A percentile compares a stretch with the other conserved stretches of the same genome.
Conservation (phyloP, 64 coral and sea anemone genomes). For the Cladopsammia gracilis region DNA sequence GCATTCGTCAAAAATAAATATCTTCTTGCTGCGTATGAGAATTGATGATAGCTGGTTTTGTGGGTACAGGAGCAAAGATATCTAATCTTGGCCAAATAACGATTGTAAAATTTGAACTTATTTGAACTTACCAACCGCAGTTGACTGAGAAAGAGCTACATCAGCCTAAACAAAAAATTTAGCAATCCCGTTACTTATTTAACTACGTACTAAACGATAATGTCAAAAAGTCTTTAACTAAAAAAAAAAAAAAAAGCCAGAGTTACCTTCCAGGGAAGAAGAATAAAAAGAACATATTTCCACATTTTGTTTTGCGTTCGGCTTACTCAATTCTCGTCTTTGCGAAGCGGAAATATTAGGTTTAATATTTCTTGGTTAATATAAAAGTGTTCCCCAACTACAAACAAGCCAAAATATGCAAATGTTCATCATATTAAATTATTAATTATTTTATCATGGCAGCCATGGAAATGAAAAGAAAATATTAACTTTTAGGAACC, state of each 20-base stretch:
- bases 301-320: background rate
- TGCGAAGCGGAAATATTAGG: background rate
- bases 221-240: background rate
- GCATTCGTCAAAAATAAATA: background rate
- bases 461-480: conserved; percentile 13
- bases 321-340: background rate
- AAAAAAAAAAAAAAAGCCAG: background rate
- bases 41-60: background rate
- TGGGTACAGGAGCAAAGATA: background rate
- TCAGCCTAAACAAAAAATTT: background rate
- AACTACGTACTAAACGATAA: background rate
- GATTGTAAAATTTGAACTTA: background rate
- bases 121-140: background rate
- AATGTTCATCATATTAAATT: conserved; percentile 8
- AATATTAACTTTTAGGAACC: conserved; percentile 8
- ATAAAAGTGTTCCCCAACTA: background rate
- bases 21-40: background rate
- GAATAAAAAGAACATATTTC: background rate
- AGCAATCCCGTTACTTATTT: background rate
- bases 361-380: background rate
- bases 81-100: background rate
- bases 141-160: background rate
- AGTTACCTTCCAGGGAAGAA: background rate
- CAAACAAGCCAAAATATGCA: conserved; percentile 35
- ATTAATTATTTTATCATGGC: conserved; percentile 21